Percentiles rank a stretch among this genome's conserved stretches.
These are phyloP conservation scores for Carollia perspicillata DNA, from an alignment of 2,113 vertebrate species.

Conservation along the genomic window DNA sequence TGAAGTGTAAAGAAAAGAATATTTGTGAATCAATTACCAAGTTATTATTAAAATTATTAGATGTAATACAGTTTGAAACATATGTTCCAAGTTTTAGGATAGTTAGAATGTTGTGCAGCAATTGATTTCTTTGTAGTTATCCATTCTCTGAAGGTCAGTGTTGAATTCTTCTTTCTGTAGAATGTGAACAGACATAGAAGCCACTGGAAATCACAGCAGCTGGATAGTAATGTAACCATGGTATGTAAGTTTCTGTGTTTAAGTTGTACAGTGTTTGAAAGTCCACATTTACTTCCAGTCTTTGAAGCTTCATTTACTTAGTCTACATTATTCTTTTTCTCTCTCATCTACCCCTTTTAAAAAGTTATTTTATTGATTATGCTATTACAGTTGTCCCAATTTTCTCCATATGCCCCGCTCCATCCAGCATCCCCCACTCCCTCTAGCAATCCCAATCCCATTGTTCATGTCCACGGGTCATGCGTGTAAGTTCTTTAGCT, in stretches of 20 bases:
- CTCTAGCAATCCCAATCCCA: too few relatives aligned
- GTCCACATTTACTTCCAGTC: background rate
- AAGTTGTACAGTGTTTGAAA: background rate
- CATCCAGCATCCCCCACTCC: too few relatives aligned
- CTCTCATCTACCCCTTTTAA: background rate
- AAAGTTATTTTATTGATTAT: too few relatives aligned
- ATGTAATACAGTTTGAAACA: background rate
- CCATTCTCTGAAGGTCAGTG: constrained; percentile 4
- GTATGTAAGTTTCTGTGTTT: constrained; percentile 80
- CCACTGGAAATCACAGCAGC: constrained; percentile 91
- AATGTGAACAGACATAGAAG: constrained; percentile 90
- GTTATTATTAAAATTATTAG: background rate
- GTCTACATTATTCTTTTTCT: constrained; percentile 12
- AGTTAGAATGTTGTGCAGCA: constrained; percentile 18
- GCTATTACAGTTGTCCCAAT: too few relatives aligned
- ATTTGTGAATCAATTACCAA: background rate
- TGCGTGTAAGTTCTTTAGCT: too few relatives aligned
- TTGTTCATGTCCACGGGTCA: too few relatives aligned
- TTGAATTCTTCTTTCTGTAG: constrained; percentile 80
- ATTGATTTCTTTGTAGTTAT: constrained; percentile 22
- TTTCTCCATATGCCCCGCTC: too few relatives aligned
- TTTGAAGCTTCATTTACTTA: constrained; percentile 29
- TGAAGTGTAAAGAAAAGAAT: background rate
- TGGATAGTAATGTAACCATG: constrained; percentile 94
- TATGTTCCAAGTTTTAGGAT: background rate